phyloP scores from a whole-genome alignment of 2,113 vertebrate genomes.

The Urocolius indicus region DNA sequence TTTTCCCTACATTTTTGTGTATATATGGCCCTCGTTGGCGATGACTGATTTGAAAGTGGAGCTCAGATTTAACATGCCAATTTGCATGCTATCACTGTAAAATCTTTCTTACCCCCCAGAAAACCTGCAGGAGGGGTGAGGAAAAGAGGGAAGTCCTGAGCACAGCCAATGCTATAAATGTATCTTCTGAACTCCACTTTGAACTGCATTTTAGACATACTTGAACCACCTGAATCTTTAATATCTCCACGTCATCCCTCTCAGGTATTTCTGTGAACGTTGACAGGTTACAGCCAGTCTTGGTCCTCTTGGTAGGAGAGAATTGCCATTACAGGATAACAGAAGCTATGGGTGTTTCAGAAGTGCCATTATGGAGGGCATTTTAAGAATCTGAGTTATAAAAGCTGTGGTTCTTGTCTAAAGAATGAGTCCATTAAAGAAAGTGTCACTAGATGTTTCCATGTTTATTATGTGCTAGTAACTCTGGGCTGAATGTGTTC shows the following conservation, averaged over 20 bases:
- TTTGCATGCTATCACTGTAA: constrained; percentile 14
- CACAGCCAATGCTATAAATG: neutral
- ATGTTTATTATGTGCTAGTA: constrained; percentile 59
- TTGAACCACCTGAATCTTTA: neutral
- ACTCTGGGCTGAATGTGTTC: constrained; percentile 19
- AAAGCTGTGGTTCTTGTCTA: constrained; percentile 17
- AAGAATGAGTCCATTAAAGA: constrained; percentile 57
- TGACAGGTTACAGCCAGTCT: neutral
- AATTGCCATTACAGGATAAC: neutral
- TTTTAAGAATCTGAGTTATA: constrained; percentile 37
- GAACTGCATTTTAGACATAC: neutral
- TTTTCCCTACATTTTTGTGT: constrained; percentile 2
- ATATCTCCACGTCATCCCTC: neutral
- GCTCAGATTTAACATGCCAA: constrained; percentile 5
- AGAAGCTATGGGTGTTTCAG: neutral
- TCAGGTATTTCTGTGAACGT: neutral
- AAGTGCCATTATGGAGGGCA: neutral
- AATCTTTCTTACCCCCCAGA: neutral
- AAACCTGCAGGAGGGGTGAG: neutral
- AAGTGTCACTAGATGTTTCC: constrained; percentile 53
- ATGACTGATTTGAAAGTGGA: neutral
- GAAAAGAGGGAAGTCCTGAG: neutral
- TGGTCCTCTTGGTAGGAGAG: neutral
- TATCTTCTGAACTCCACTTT: neutral
- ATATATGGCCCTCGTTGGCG: neutral